Base-by-base conservation (phyloP, 2,888 invertebrate species). In the Oasisia sp. region DNA sequence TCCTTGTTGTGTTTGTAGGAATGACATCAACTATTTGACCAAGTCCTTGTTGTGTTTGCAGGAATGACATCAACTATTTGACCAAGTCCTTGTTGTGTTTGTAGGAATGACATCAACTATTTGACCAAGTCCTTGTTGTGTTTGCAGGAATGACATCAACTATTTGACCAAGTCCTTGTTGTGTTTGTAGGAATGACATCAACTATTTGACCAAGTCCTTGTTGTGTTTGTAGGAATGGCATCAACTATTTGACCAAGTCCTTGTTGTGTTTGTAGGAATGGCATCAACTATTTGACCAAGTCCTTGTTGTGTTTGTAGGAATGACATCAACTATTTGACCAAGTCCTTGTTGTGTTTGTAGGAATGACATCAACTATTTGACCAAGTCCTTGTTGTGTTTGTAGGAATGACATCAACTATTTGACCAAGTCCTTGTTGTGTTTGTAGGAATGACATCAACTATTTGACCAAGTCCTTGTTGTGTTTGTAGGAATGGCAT, bases 51-150 rank as follows among this genome's bases (percentile, higher is more conserved):
- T 92, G 74, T 74, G 74, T 19, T 74, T 91, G 8, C 91, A 97
- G 98, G 95, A 98, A 99, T 97, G 98, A 98, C 95, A 98, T 99
- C 93, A 99, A 99, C 96, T 99, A 99, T 97, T 97, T 99, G 95
- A 99, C 99, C 96, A 99, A 99, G 14, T 98, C 99, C 90, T 99
- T 99, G 99, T 99, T 99, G 99, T 99, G 99, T 99, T 1, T 98
- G 98, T 92, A 97, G 99, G 94, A 98, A 98, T 95, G 99, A 99
- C 97, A 38, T 38, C 2, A 38, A 38, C 38, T 38, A 38, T 38
- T 38, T 38, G 38, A 38, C 4, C 4, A 4, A 38, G 38, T 38
- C 38, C 38, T 38, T 38, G 2, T 38, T 38, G 38, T 4, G n/a
- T 32, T 32, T 90, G 90, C 4, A 38, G 27, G 32, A 91, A 92